Conservation (phyloP, 2,113 vertebrate species). For the Sapajus apella region DNA sequence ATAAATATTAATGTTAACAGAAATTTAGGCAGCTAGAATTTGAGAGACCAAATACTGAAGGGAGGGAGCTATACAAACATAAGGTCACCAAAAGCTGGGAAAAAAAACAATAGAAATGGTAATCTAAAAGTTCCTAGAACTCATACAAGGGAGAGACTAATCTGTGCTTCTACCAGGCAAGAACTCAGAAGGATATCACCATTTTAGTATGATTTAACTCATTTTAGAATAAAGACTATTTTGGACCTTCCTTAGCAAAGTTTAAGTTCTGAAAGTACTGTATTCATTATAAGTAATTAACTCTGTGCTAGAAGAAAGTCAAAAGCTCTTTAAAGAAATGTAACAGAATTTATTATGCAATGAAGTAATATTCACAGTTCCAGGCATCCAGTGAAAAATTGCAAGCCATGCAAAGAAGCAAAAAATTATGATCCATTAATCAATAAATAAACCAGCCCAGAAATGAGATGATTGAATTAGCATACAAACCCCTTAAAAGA, state of each 20-base stretch:
- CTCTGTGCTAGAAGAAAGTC: background rate
- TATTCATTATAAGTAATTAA: background rate
- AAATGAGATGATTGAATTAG: background rate
- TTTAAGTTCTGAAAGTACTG: background rate
- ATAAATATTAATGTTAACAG: background rate
- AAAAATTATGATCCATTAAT: background rate
- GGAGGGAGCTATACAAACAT: background rate
- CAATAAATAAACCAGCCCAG: background rate
- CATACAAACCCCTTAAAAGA: background rate
- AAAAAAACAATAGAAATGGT: background rate
- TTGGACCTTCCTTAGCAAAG: background rate
- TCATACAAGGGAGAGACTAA: background rate
- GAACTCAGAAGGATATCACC: background rate
- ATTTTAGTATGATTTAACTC: conserved; percentile 8
- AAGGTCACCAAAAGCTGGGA: background rate
- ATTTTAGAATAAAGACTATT: background rate
- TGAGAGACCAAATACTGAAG: background rate
- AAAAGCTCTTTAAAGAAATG: background rate
- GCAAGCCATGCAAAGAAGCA: background rate
- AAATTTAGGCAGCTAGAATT: background rate
- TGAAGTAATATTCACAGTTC: background rate
- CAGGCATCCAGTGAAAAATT: background rate
- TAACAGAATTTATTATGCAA: background rate
- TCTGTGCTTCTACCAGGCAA: background rate
- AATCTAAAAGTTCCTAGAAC: background rate